Evolutionary conservation across 1,140 invertebrate species (phyloP), one percentile per base, ranked within the genome.

Genomic region (Lasioglossum baleicum): DNA sequence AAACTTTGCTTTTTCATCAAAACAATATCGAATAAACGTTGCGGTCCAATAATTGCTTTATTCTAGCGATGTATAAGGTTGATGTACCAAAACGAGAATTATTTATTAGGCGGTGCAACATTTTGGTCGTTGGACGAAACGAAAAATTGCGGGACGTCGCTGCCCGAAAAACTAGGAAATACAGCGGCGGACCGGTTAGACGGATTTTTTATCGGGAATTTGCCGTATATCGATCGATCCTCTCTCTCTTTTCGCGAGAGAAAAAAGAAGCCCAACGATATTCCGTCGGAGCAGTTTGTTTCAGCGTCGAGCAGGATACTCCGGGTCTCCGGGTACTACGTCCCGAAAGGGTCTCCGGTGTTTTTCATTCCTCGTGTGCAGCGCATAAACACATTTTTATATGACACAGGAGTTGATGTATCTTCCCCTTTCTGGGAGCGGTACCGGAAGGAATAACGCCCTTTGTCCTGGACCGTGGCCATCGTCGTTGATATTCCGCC

Each of bases 331-430:
- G 17, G 22, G 72, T 44, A 65, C 13, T 26, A 31, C 31, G 11
- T 69, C 65, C 31, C 58, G 60, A 17, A 42, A 75, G 68, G 73
- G 10, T 78, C 48, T 20, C 22, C 15, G 82, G 86, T 88, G 85
- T 88, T 91, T 80, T 88, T 81, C 82, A 89, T 90, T 90, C 85
- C 79, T 40, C 31, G 68, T 81, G 80, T 80, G 71, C 81, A 58
- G 71, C 86, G 87, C 90, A 89, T 92, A 90, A 91, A 89, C 89
- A 91, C 90, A 90, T 91, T 91, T 92, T 90, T 91, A 92, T 91
- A 90, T 88, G 90, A 91, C 90, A 86, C 86, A 88, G 67, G 80
- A 84, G 88, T 88, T 86, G 90, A 91, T 91, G 89, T 91, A 92
- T 92, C 90, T 89, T 87, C 76, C 83, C 81, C 85, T 72, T 60